Base-by-base conservation (phyloP, 2,113 vertebrate genomes). In the Paradoxurus hermaphroditus region DNA sequence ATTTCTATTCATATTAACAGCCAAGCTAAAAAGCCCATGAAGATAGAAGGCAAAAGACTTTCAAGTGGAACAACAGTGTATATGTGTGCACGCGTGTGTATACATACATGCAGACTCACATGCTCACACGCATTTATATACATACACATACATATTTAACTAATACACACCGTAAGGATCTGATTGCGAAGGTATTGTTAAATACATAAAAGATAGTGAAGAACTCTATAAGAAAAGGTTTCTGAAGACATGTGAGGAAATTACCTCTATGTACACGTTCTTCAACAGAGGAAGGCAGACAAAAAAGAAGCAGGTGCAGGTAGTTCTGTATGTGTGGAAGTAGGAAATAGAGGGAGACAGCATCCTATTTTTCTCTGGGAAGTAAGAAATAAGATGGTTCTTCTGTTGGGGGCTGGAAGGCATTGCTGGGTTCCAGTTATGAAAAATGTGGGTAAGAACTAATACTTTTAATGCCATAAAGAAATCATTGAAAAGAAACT, bases 401-500 rank as follows among this genome's bases (percentile, higher is more conserved):
- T 59, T 31, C 31, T 51, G 10, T 46, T 23, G 18, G 19, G 6
- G 16, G 1, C 21, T 73, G 29, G 34, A 2, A 67, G 31, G 3
- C 14, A 29, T 46, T 19, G 0, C 5, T 67, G 46, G 4, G 46
- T 62, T 84, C 41, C 75, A 36, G n/a, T 36, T 93, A 49, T 67
- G 11, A 73, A 88, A 75, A 73, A 65, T 11, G 2, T 67, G n/a
- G 19, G 3, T 36, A 65, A 78, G 36, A 87, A 72, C 19, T n/a
- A 11, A 63, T 9, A 12, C 41, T 77, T 86, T 90, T 39, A 86
- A 77, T 39, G 21, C 70, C 3, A 2, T 44, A 19, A 78, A 83
- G 15, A 92, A 95, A 65, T 41, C 39, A 6, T 83, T 18, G 65
- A 51, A 19, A n/a, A 94, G 77, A 67, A 67, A 67, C 72, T 27